These are phyloP conservation scores for Lithophane semibrunnea DNA, from an alignment of 2,888 invertebrate species.

Conservation along the genomic window DNA sequence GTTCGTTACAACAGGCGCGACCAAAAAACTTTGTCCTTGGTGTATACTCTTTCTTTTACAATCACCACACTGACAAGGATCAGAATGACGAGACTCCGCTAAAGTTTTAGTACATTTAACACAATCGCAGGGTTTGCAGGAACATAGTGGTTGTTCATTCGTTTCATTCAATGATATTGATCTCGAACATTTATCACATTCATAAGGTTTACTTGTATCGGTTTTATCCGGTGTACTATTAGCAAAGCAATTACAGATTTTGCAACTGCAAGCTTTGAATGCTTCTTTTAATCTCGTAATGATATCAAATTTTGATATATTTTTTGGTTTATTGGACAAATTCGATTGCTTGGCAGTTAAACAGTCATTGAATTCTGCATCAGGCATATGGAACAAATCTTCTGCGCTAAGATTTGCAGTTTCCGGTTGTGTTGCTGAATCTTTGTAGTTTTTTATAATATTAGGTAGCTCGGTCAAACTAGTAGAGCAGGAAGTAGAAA, in stretches of 20 bases:
- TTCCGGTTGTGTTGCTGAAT: background rate
- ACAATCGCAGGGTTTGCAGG: slow-evolving; percentile 74
- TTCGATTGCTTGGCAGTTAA: slow-evolving; percentile 5
- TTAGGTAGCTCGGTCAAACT: background rate
- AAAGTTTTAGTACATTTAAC: slow-evolving; percentile 50
- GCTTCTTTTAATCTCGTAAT: slow-evolving; percentile 78
- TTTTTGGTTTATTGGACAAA: slow-evolving; percentile 10
- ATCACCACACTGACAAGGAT: slow-evolving; percentile 74
- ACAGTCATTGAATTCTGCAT: slow-evolving; percentile 64
- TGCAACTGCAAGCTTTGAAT: slow-evolving; percentile 83
- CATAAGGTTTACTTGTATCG: slow-evolving; percentile 72
- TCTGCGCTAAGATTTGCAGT: slow-evolving; percentile 32
- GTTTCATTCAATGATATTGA: slow-evolving; percentile 36
- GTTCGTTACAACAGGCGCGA: slow-evolving; percentile 67
- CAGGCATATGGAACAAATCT: slow-evolving; percentile 73
- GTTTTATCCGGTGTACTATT: slow-evolving; percentile 59
- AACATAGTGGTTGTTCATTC: slow-evolving; percentile 58
- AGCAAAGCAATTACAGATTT: slow-evolving; percentile 81
- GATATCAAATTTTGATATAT: slow-evolving; percentile 72
- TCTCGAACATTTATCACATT: slow-evolving; percentile 70
- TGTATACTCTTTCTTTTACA: slow-evolving; percentile 64
- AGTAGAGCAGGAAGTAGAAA: slow-evolving; percentile 8
- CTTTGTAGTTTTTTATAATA: background rate
- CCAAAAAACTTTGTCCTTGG: slow-evolving; percentile 61
- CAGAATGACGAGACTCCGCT: slow-evolving; percentile 69